These are phyloP conservation scores for Phylloscopus trochiloides DNA, from an alignment of 2,113 vertebrate genomes.

Conservation along the genomic window DNA sequence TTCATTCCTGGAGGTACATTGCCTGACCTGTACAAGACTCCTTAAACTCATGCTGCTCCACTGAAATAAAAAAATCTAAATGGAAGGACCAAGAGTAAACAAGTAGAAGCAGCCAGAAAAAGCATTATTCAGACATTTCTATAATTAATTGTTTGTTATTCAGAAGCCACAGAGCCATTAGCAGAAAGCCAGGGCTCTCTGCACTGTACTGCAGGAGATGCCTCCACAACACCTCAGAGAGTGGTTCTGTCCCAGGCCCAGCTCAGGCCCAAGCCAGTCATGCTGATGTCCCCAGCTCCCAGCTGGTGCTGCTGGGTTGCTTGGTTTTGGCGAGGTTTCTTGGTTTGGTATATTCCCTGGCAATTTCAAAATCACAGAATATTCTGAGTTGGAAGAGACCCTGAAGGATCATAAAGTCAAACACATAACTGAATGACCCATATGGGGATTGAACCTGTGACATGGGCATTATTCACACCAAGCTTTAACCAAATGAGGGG, in stretches of 20 bases:
- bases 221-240: rapidly evolving
- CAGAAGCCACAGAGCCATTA: not conserved
- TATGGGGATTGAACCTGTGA: not conserved
- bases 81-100: not conserved
- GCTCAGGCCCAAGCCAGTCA: rapidly evolving
- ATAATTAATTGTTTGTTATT: not conserved
- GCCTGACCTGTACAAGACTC: rapidly evolving
- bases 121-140: not conserved
- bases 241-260: not conserved
- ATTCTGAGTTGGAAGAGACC: not conserved
- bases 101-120: not conserved
- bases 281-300: not conserved
- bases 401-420: not conserved
- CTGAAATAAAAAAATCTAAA: not conserved
- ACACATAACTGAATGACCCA: not conserved
- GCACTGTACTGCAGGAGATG: rapidly evolving
- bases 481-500: not conserved
- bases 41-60: not conserved
- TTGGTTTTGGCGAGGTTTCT: not conserved
- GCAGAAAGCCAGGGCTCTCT: not conserved
- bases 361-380: not conserved
- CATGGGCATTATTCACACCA: not conserved
- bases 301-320: not conserved
- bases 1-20: not conserved
- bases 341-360: not conserved